Conservation (phyloP, 2,888 invertebrate species). For the Andrena fulva region DNA sequence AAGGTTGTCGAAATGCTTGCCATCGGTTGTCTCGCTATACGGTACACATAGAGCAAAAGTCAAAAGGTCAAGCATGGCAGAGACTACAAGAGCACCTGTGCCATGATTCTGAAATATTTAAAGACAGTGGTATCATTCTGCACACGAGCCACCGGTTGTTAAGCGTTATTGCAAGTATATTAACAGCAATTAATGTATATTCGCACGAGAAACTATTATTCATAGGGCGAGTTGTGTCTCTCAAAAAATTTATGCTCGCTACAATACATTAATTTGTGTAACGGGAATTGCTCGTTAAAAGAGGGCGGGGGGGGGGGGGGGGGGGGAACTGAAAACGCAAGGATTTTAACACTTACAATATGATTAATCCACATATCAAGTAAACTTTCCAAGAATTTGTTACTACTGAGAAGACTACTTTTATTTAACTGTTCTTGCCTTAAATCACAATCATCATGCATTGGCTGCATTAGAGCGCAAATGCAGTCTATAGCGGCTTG, state of each 20-base stretch:
- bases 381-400: constrained; percentile 95
- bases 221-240: too few species aligned
- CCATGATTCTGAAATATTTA: constrained; percentile 90
- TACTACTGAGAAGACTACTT: constrained; percentile 95
- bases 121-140: constrained; percentile 5
- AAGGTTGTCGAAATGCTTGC: constrained; percentile 96
- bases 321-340: neutral
- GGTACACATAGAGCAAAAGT: constrained; percentile 99
- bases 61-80: constrained; percentile 98
- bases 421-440: constrained; percentile 99
- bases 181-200: neutral
- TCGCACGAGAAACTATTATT: neutral
- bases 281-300: neutral
- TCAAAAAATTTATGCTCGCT: too few species aligned
- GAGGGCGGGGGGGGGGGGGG: neutral
- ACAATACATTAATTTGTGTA: neutral
- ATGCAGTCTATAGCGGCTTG: constrained; percentile 99
- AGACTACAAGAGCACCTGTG: constrained; percentile 97
- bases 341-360: constrained; percentile 89
- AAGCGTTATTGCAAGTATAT: neutral
- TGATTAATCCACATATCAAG: constrained; percentile 98
- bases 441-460: constrained; percentile 98
- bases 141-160: neutral
- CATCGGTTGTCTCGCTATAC: constrained; percentile 99
- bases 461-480: constrained; percentile 99